Percentiles rank a stretch among this genome's conserved stretches.
phyloP scores from a whole-genome alignment of 1,140 invertebrate species.

The Eurosta solidaginis region DNA sequence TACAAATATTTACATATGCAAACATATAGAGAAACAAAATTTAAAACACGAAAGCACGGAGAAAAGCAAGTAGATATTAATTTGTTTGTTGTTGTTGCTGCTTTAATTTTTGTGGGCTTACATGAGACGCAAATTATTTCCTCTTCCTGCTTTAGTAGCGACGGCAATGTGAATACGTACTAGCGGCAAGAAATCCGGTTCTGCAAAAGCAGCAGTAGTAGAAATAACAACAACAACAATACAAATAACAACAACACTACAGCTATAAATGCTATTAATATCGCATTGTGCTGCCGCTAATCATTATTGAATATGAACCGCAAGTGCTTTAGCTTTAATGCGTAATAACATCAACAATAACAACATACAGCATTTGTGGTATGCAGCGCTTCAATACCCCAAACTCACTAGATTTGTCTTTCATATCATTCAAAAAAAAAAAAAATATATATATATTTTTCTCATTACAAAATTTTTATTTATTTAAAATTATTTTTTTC shows the following conservation, averaged over 20 bases:
- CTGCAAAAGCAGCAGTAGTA: neutral
- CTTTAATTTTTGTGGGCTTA: constrained; percentile 4
- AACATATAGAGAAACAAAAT: neutral
- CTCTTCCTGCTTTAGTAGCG: constrained; percentile 16
- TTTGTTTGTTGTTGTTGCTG: neutral
- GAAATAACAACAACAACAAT: too few relatives aligned
- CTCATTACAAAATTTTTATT: too few relatives aligned
- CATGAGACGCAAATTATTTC: neutral
- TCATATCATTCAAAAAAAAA: too few relatives aligned
- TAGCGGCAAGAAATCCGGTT: neutral
- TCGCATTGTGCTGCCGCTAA: neutral
- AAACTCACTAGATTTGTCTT: neutral
- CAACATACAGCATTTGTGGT: neutral
- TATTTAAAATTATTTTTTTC: neutral
- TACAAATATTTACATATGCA: neutral
- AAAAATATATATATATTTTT: too few relatives aligned
- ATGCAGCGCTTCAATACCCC: neutral
- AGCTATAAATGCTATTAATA: constrained; percentile 25
- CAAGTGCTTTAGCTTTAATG: neutral
- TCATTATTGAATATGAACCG: neutral
- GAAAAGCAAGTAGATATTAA: neutral
- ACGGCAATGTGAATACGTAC: neutral
- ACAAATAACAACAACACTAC: too few relatives aligned
- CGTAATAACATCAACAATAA: neutral
- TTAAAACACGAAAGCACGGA: neutral